Evolutionary conservation across 2,113 vertebrate species (phyloP).

Genomic region (Tretioscincus oriximinensis): DNA sequence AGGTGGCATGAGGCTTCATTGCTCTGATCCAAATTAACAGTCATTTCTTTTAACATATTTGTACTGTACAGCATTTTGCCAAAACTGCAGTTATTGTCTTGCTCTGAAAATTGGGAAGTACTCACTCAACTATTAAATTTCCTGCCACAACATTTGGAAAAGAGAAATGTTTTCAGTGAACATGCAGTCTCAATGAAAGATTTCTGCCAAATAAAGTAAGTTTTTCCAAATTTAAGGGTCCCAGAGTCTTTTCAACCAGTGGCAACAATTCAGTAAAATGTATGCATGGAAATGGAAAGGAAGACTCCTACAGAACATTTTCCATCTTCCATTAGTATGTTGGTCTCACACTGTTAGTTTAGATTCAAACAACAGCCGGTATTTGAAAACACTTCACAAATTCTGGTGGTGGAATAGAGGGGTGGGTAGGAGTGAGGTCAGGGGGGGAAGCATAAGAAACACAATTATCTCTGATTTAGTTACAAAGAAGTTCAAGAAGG

Average conservation of each 20-base stretch:
- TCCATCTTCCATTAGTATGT: neutral
- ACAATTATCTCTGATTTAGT: neutral
- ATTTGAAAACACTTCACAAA: neutral
- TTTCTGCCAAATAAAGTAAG: neutral
- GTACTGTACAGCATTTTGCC: neutral
- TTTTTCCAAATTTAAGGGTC: neutral
- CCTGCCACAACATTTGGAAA: neutral
- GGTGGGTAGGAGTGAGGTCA: neutral
- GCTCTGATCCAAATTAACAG: too few species aligned
- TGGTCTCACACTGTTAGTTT: neutral
- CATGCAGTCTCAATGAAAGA: neutral
- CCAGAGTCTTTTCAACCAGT: neutral
- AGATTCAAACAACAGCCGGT: neutral
- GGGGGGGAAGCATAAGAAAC: accelerated
- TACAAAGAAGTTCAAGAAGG: neutral
- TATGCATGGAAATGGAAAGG: neutral
- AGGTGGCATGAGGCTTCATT: too few species aligned
- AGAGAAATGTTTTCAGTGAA: neutral
- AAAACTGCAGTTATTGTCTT: neutral
- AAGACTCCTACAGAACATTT: neutral
- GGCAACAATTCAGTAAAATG: neutral
- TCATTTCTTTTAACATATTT: too few species aligned
- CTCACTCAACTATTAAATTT: constrained; percentile 11
- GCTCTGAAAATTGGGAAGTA: neutral
- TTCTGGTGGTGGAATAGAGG: neutral